Conservation (phyloP, 1,140 invertebrate genomes). For the Armadillidium nasatum region DNA sequence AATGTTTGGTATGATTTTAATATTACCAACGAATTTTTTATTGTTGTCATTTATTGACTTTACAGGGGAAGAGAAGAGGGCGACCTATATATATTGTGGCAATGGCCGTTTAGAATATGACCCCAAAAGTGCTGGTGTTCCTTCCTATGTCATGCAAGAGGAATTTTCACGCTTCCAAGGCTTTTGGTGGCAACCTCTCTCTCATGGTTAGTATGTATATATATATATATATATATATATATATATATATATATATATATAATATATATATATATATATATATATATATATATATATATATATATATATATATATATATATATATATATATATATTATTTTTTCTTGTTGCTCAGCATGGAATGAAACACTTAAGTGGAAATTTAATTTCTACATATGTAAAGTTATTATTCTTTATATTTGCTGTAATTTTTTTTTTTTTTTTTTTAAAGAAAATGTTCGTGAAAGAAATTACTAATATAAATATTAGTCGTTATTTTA, state of each 20-base stretch:
- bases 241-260: slow-evolving; percentile 18
- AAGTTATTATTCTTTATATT: too few relatives aligned
- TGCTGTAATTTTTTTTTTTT: too few relatives aligned
- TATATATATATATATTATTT: slow-evolving; percentile 21
- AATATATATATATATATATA: too few relatives aligned
- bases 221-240: slow-evolving; percentile 3
- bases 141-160: slow-evolving; percentile 96
- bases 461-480: too few relatives aligned
- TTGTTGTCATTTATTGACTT: slow-evolving; percentile 36
- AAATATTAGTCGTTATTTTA: too few relatives aligned
- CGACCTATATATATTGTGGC: slow-evolving; percentile 79
- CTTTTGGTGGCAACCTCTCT: slow-evolving; percentile 93
- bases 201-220: slow-evolving; percentile 52
- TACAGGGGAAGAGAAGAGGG: slow-evolving; percentile 56
- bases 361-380: too few relatives aligned
- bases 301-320: background rate
- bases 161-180: slow-evolving; percentile 94
- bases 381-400: too few relatives aligned
- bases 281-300: too few relatives aligned
- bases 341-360: slow-evolving; percentile 20
- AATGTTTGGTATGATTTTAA: too few relatives aligned
- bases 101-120: slow-evolving; percentile 70
- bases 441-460: too few relatives aligned
- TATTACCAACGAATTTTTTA: too few relatives aligned
- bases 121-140: slow-evolving; percentile 81